Evolutionary conservation across 2,797 vertebrate species (phyloP), one percentile per base, ranked within the genome.

Genomic region (Phoebastria nigripes): DNA sequence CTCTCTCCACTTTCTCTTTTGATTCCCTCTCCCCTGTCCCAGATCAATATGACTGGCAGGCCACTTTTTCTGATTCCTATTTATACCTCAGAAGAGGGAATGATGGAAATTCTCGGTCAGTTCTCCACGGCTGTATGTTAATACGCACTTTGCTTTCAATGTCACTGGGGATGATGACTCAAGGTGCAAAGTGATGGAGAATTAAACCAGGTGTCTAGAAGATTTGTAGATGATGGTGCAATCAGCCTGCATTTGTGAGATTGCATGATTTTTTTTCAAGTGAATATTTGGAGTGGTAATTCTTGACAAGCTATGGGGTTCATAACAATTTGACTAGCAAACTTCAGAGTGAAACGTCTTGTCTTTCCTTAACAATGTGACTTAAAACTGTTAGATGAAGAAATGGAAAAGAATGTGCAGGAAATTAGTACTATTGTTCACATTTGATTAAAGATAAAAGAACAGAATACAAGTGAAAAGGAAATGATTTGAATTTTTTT

Each of bases 361-460:
- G 29, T 74, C 83, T 91, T 87, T 93, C 47, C 19, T 72, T 87
- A 87, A 82, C 56, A 89, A 85, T 92, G 9, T 80, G 47, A 66
- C 67, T 92, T 95, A 92, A 65, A 82, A 58, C 12, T 31, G 54
- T 44, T 25, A 37, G 66, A 59, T 41, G 20, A 82, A 72, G 69
- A 80, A 78, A 59, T 14, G 7, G 21, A 87, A 83, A 62, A 63
- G 44, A 83, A 72, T 11, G 70, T n/a, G 51, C 18, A 70, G 70
- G 51, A 65, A 92, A 94, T 92, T 82, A 94, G 28, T 55, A 49
- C 66, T 82, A 94, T 94, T 95, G 92, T 94, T 96, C 88, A 74
- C 11, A n/a, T 78, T 72, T 93, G 80, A 96, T 93, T 91, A 88
- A 93, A 63, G 42, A 61, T 46, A 74, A 77, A 92, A 82, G 12